These are phyloP conservation scores for Pammene fasciana DNA, from an alignment of 2,888 invertebrate genomes.

Conservation along the genomic window DNA sequence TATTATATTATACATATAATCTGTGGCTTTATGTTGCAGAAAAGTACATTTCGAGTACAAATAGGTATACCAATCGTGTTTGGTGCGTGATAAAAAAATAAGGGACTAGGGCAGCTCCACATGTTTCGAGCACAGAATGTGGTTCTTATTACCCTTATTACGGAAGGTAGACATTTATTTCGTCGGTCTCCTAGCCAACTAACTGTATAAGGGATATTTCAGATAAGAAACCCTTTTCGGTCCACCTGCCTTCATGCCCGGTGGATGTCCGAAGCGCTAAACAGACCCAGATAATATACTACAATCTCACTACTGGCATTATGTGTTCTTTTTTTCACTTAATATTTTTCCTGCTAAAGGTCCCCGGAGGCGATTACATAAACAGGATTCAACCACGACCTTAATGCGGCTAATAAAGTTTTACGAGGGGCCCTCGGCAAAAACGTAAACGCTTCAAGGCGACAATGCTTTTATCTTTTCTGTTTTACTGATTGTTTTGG, in stretches of 20 bases:
- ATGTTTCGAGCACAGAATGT: conserved; percentile 6
- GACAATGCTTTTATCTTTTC: conserved; percentile 82
- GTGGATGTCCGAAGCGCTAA: conserved; percentile 29
- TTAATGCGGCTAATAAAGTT: conserved; percentile 83
- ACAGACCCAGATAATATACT: conserved; percentile 48
- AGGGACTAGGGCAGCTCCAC: background rate
- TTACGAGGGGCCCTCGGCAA: conserved; percentile 81
- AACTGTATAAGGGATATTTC: conserved; percentile 27
- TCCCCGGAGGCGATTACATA: conserved; percentile 82
- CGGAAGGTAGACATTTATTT: conserved; percentile 33
- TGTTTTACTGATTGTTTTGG: conserved; percentile 76
- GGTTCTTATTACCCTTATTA: conserved; percentile 22
- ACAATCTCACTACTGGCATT: conserved; percentile 74
- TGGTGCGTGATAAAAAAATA: conserved; percentile 21
- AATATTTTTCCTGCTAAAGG: conserved; percentile 81
- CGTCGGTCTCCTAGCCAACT: conserved; percentile 22
- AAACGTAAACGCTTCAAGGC: conserved; percentile 80
- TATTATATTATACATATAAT: no score
- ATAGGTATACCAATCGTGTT: background rate
- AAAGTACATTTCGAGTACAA: background rate
- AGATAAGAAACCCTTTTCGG: conserved; percentile 42
- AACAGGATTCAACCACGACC: conserved; percentile 83
- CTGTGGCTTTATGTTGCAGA: background rate
- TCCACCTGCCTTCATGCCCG: conserved; percentile 38
- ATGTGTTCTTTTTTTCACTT: conserved; percentile 80